Evolutionary conservation across 1,140 invertebrate species (phyloP).

Genomic region (Macrosteles quadrilineatus): DNA sequence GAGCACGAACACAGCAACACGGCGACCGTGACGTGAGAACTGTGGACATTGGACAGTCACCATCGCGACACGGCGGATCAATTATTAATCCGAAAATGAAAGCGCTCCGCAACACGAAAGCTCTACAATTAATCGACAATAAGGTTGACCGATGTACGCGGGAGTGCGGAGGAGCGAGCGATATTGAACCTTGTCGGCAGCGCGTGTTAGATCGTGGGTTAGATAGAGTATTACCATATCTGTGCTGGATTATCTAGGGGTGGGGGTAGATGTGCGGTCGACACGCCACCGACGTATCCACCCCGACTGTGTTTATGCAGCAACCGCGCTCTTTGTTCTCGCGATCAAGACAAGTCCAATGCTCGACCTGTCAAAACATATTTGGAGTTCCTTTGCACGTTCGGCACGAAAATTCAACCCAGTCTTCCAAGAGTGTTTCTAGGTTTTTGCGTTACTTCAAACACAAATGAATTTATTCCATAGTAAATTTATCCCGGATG

Average conservation of each 20-base stretch:
- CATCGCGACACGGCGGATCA: background rate
- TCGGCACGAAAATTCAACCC: too few species aligned
- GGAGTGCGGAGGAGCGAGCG: background rate
- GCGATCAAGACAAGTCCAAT: conserved; percentile 14
- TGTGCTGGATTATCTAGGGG: conserved; percentile 21
- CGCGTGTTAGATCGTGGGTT: conserved; percentile 27
- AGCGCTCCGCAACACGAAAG: conserved; percentile 5
- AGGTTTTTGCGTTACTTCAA: too few species aligned
- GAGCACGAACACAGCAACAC: background rate
- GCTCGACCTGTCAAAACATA: conserved; percentile 22
- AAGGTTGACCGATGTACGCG: conserved; percentile 1
- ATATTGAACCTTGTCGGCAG: conserved; percentile 26
- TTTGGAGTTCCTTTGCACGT: background rate
- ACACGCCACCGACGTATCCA: background rate
- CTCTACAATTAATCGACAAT: conserved; percentile 23
- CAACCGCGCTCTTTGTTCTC: conserved; percentile 26
- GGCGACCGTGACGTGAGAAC: background rate
- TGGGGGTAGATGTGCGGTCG: background rate
- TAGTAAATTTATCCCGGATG: too few species aligned
- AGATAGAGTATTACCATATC: conserved; percentile 30
- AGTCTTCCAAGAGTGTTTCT: too few species aligned
- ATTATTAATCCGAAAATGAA: background rate
- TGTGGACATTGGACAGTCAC: background rate
- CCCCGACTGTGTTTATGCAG: background rate
- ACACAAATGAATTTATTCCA: too few species aligned